Percentiles rank a stretch among this genome's conserved stretches.
These are phyloP conservation scores for Cylloceria caligata DNA, from an alignment of 2,888 invertebrate species.

Conservation along the genomic window DNA sequence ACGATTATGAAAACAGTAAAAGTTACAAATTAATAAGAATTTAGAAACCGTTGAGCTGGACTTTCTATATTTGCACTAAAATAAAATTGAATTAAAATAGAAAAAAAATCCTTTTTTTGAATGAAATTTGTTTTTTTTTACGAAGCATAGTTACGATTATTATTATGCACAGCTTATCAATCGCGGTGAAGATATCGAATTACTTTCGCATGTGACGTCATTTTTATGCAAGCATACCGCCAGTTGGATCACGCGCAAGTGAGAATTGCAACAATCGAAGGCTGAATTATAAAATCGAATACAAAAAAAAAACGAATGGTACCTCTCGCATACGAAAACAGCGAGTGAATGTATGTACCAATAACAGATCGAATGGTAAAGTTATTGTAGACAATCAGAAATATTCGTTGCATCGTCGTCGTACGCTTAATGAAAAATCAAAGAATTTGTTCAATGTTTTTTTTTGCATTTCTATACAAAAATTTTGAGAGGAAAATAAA, in stretches of 20 bases:
- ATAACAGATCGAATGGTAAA: not conserved
- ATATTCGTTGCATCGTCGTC: not conserved
- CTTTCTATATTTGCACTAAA: not conserved
- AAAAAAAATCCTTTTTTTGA: not conserved
- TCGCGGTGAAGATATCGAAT: conserved; percentile 15
- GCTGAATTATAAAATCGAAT: conserved; percentile 11
- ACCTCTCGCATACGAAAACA: conserved; percentile 32
- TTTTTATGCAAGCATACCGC: conserved; percentile 43
- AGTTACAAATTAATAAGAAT: not conserved
- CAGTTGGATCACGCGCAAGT: conserved; percentile 24
- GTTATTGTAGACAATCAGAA: not conserved
- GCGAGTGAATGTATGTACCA: not conserved
- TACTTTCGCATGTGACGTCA: conserved; percentile 40
- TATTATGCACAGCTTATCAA: not conserved
- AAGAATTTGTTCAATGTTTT: too few species aligned
- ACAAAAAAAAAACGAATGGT: conserved; percentile 27
- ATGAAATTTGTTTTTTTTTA: not conserved
- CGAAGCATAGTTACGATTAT: not conserved
- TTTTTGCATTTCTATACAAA: too few species aligned
- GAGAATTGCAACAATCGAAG: conserved; percentile 47
- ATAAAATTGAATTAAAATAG: not conserved
- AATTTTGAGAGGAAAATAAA: too few species aligned
- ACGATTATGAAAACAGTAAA: not conserved
- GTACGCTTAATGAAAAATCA: not conserved
- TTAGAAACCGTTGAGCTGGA: too few species aligned